These are phyloP conservation scores for Sitobion miscanthi DNA, from an alignment of 1,140 invertebrate genomes.

Conservation along the genomic window DNA sequence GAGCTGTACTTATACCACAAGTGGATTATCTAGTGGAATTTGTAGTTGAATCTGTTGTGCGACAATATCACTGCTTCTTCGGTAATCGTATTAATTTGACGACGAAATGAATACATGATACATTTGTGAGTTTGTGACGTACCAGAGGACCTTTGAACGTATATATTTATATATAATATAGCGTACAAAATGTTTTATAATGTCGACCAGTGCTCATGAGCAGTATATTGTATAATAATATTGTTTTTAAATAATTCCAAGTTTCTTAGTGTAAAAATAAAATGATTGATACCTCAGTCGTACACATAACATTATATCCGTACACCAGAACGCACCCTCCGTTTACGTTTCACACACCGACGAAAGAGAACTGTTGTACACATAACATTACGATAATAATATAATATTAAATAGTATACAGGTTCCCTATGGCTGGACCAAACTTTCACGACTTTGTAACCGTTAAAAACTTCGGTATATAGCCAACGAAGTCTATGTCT, in stretches of 20 bases:
- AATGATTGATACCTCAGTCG: background rate
- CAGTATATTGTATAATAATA: background rate
- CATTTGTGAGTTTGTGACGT: background rate
- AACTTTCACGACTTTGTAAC: background rate
- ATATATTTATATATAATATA: background rate
- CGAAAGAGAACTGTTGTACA: background rate
- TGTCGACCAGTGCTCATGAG: background rate
- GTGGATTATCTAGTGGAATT: background rate
- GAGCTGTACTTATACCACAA: background rate
- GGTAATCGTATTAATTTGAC: background rate
- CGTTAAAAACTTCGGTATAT: background rate
- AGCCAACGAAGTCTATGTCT: too few species aligned
- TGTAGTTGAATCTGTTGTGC: background rate
- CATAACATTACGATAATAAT: background rate
- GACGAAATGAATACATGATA: background rate
- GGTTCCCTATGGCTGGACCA: background rate
- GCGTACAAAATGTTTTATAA: background rate
- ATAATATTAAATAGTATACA: background rate
- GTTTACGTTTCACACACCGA: background rate
- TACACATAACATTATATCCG: background rate
- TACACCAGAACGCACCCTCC: background rate
- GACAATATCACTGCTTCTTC: background rate
- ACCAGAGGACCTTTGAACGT: background rate
- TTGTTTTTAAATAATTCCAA: background rate
- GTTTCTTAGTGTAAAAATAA: background rate